Evolutionary conservation across 2,888 invertebrate genomes (phyloP).

Genomic region (Anoplius nigerrimus): DNA sequence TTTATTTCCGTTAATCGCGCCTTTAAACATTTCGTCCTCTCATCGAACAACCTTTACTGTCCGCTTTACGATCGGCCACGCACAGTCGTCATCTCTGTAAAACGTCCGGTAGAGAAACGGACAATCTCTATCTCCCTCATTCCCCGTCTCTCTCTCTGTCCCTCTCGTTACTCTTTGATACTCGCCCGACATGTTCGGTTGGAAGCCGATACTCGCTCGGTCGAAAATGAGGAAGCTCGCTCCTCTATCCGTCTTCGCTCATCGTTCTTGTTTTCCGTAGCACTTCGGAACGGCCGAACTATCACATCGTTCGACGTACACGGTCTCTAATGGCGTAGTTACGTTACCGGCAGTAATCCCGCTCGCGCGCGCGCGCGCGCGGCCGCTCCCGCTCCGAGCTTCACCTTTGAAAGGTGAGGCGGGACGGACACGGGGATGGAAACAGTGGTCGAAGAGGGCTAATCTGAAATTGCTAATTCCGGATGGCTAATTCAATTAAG

Average conservation of each 20-base stretch:
- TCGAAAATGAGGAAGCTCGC: neutral
- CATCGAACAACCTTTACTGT: neutral
- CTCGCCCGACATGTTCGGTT: no score
- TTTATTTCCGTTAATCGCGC: constrained; percentile 24
- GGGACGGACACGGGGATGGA: constrained; percentile 18
- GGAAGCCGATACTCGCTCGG: no score
- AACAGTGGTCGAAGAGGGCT: constrained; percentile 39
- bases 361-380: constrained; percentile 9
- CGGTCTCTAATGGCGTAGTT: constrained; percentile 31
- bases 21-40: constrained; percentile 4
- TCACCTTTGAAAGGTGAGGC: constrained; percentile 25
- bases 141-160: no score
- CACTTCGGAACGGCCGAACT: neutral
- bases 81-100: no score
- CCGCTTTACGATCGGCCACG: no score
- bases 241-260: neutral
- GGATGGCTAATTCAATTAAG: constrained; percentile 72
- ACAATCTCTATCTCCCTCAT: no score
- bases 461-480: constrained; percentile 72
- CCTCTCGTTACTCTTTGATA: no score
- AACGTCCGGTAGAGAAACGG: no score
- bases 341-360: constrained; percentile 36
- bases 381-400: no score
- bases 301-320: constrained; percentile 8
- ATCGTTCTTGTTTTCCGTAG: neutral